Conservation (phyloP, 1,140 invertebrate species). For the Thaumatotibia leucotreta region DNA sequence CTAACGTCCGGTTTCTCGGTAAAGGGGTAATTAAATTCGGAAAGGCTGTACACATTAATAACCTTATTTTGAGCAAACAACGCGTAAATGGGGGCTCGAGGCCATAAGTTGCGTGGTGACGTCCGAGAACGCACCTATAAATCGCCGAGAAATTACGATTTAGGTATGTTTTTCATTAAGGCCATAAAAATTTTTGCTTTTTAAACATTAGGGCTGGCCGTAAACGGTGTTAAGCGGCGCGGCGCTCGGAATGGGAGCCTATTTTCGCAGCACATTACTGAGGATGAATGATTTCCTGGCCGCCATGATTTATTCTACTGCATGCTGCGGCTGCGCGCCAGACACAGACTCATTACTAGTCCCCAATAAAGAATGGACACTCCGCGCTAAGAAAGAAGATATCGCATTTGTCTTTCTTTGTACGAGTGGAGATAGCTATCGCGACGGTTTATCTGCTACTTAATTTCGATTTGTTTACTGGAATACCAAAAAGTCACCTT, state of each 20-base stretch:
- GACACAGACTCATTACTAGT: conserved; percentile 55
- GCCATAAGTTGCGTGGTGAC: conserved; percentile 13
- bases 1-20: background rate
- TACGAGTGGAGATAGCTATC: conserved; percentile 29
- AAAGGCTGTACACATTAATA: conserved; percentile 2
- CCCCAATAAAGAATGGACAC: conserved; percentile 57
- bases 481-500: conserved; percentile 2
- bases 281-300: conserved; percentile 74
- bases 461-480: conserved; percentile 17
- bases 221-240: conserved; percentile 54
- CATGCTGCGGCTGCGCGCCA: conserved; percentile 26
- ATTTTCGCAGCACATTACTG: conserved; percentile 73
- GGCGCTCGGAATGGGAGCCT: conserved; percentile 64
- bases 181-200: conserved; percentile 42
- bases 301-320: conserved; percentile 66
- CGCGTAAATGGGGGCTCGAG: background rate
- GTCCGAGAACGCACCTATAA: conserved; percentile 17
- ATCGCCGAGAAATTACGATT: conserved; percentile 40
- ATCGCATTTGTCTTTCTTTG: conserved; percentile 64
- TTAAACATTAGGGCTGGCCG: conserved; percentile 53
- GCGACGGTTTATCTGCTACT: conserved; percentile 20
- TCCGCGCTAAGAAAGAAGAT: conserved; percentile 44
- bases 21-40: background rate
- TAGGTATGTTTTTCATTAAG: conserved; percentile 53
- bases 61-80: conserved; percentile 3